Evolutionary conservation across 2,113 vertebrate genomes (phyloP).

Genomic region (Tricholaema leucomelas): DNA sequence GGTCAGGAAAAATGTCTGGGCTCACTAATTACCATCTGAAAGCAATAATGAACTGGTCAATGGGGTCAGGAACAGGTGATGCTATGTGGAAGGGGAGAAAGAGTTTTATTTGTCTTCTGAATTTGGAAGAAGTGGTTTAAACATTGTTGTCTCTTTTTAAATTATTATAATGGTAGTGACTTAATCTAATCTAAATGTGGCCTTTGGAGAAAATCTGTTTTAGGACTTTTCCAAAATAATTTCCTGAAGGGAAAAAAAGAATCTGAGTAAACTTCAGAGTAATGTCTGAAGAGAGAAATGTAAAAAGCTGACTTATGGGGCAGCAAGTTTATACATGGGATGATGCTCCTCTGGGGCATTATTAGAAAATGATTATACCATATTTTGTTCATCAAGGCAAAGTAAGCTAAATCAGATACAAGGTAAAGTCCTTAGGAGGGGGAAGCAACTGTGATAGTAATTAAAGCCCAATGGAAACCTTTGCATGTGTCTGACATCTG

Average conservation of each 20-base stretch:
- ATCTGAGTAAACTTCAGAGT: background rate
- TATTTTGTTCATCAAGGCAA: slow-evolving; percentile 62
- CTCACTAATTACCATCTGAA: slow-evolving; percentile 62
- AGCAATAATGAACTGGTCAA: slow-evolving; percentile 59
- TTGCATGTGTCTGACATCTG: slow-evolving; percentile 47
- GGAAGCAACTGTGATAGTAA: slow-evolving; percentile 61
- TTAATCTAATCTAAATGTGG: slow-evolving; percentile 27
- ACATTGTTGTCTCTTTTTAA: background rate
- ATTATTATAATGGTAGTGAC: background rate
- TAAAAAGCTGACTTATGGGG: slow-evolving; percentile 9
- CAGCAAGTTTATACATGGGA: slow-evolving; percentile 40
- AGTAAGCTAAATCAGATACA: slow-evolving; percentile 61
- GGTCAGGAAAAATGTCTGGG: slow-evolving; percentile 54
- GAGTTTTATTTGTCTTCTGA: background rate
- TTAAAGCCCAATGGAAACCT: slow-evolving; percentile 64
- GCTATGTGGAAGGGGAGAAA: background rate
- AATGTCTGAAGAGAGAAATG: slow-evolving; percentile 8
- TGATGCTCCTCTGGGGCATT: slow-evolving; percentile 50
- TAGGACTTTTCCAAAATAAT: slow-evolving; percentile 25
- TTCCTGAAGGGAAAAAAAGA: slow-evolving; percentile 44
- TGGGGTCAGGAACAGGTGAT: slow-evolving; percentile 63
- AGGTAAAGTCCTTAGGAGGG: slow-evolving; percentile 50
- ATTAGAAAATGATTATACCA: slow-evolving; percentile 52
- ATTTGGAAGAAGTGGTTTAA: background rate
- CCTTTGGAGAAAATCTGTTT: slow-evolving; percentile 25